Base-by-base conservation (phyloP, 1,140 invertebrate genomes). In the Dendroctonus ponderosae region DNA sequence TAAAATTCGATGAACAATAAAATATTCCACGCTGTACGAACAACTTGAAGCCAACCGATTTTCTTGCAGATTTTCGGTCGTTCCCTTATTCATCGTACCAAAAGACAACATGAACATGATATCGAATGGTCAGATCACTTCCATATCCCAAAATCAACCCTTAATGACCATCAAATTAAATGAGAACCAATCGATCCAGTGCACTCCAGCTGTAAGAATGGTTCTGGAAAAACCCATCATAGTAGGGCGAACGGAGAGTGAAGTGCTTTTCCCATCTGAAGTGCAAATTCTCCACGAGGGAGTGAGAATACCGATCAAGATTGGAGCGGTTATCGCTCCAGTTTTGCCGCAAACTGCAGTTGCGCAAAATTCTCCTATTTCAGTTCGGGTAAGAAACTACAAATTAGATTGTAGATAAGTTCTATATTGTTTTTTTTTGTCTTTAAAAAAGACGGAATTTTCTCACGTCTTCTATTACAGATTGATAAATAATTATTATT, bases 261-360 rank as follows among this genome's bases (percentile, higher is more conserved):
- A 63, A 38, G 66, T 77, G 26, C 49, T 77, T 7, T 77, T 77
- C 64, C 76, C 76, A 9, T 70, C 74, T 5, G 70, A 76, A 66
- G 70, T 77, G n/a, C 44, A 70, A 56, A 74, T 77, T 66, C 9
- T 71, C 5, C 72, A 74, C 59, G 65, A 69, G 26, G 67, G 69
- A 12, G 57, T 67, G 40, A 72, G 53, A 52, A 69, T 76, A 37
- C 75, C 76, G 9, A 71, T 77, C 41, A 70, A 49, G 44, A 69
- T 77, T 11, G 76, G 76, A 5, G 73, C 75, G 38, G 71, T 77
- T 7, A 72, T 77, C n/a, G 76, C 73, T 12, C 76, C 76, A 52
- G 67, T 77, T 7, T 41, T 53, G 8, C 66, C 69, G 7, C 49
- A 71, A 48, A 71, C 71, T 5, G 72, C 56, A 59, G 69, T 77